Evolutionary conservation across 2,797 vertebrate genomes (phyloP).

Genomic region (Tinamus major): DNA sequence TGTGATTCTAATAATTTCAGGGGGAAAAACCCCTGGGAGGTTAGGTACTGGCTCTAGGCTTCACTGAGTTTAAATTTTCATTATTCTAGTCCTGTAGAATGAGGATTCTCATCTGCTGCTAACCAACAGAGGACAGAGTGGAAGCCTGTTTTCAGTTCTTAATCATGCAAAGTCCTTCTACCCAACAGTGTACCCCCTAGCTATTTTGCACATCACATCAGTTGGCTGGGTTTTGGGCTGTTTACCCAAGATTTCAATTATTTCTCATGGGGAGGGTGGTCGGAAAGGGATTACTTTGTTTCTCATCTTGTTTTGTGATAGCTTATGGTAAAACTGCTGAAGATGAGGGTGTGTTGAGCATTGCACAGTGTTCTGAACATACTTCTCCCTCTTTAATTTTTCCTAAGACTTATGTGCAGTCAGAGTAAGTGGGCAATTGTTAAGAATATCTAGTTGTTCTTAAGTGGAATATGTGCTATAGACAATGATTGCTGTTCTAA

Average conservation of each 20-base stretch:
- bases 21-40: neutral
- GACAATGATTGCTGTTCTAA: constrained; percentile 27
- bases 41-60: neutral
- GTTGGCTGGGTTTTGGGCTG: neutral
- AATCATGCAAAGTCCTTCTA: neutral
- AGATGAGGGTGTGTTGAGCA: neutral
- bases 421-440: neutral
- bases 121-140: neutral
- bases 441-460: constrained; percentile 12
- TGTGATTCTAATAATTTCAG: neutral
- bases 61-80: neutral
- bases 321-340: neutral
- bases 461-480: constrained; percentile 17
- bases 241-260: neutral
- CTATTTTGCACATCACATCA: neutral
- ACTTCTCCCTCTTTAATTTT: constrained; percentile 12
- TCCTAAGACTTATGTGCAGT: neutral
- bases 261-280: neutral
- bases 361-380: neutral
- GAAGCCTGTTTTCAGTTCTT: neutral
- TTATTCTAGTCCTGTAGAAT: neutral
- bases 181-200: neutral
- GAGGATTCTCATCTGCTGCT: neutral
- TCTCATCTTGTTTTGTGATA: neutral
- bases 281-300: neutral